Conservation (phyloP, 2,797 vertebrate genomes). For the Pantherophis alleghaniensis region DNA sequence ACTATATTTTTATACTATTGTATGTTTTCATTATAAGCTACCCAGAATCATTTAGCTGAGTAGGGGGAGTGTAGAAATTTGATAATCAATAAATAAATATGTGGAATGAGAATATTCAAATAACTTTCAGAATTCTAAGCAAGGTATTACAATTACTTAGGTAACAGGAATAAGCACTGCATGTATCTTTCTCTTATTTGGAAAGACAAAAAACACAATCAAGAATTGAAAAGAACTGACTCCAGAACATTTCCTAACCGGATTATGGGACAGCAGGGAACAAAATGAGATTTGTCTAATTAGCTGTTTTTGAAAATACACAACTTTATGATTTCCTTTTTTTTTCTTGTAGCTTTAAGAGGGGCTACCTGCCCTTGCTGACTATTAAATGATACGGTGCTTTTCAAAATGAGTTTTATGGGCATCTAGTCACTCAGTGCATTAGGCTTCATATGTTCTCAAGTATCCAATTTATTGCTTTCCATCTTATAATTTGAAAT, state of each 20-base stretch:
- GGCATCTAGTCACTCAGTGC: slow-evolving; percentile 9
- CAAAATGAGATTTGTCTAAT: background rate
- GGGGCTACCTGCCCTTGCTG: slow-evolving; percentile 55
- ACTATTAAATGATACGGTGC: slow-evolving; percentile 14
- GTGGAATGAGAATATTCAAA: background rate
- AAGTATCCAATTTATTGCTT: background rate
- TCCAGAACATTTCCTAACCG: background rate
- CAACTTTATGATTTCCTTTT: slow-evolving; percentile 49
- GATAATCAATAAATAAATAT: background rate
- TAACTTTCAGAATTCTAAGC: background rate
- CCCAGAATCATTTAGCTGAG: background rate
- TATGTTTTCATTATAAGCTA: background rate
- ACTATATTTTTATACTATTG: background rate
- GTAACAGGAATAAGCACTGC: background rate
- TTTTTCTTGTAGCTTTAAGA: slow-evolving; percentile 47
- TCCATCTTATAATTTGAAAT: background rate
- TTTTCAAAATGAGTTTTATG: slow-evolving; percentile 36
- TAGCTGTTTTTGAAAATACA: background rate
- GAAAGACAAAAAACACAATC: background rate
- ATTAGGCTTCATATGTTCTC: background rate
- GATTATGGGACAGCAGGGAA: background rate
- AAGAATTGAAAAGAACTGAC: background rate
- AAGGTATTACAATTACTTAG: background rate
- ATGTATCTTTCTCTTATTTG: background rate
- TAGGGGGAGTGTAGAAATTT: background rate